Conservation (phyloP, 1,140 invertebrate genomes). For the Rhopalosiphum padi region DNA sequence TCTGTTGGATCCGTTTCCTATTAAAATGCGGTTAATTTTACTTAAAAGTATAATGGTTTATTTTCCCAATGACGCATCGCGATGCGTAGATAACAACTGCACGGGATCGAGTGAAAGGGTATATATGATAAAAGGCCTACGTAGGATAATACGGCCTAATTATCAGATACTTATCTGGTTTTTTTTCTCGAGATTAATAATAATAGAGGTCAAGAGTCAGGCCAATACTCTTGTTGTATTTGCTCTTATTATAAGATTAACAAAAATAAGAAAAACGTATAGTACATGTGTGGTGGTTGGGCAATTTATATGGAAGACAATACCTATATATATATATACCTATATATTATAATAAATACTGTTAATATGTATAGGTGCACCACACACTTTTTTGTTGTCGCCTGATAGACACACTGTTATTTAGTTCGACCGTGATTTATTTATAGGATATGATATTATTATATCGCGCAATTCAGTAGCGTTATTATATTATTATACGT, state of each 20-base stretch:
- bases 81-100: slow-evolving; percentile 26
- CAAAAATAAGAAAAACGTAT: not conserved
- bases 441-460: not conserved
- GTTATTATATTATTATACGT: not conserved
- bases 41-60: slow-evolving; percentile 22
- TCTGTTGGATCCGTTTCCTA: not conserved
- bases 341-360: not conserved
- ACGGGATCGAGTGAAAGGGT: slow-evolving; percentile 16
- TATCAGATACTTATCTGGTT: slow-evolving; percentile 47
- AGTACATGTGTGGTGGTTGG: not conserved
- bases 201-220: slow-evolving; percentile 34
- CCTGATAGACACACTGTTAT: not conserved
- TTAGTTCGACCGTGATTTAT: not conserved
- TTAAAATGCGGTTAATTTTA: not conserved
- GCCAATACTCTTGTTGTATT: slow-evolving; percentile 37
- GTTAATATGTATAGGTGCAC: not conserved
- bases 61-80: slow-evolving; percentile 7
- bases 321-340: not conserved
- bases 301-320: not conserved
- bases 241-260: not conserved
- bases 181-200: slow-evolving; percentile 39
- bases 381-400: not conserved
- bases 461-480: not conserved
- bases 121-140: slow-evolving; percentile 27
- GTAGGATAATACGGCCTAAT: not conserved